A percentile compares a stretch with the other conserved stretches of the same genome.
phyloP scores from a whole-genome alignment of 2,888 invertebrate species.

The Lamproptera curius region DNA sequence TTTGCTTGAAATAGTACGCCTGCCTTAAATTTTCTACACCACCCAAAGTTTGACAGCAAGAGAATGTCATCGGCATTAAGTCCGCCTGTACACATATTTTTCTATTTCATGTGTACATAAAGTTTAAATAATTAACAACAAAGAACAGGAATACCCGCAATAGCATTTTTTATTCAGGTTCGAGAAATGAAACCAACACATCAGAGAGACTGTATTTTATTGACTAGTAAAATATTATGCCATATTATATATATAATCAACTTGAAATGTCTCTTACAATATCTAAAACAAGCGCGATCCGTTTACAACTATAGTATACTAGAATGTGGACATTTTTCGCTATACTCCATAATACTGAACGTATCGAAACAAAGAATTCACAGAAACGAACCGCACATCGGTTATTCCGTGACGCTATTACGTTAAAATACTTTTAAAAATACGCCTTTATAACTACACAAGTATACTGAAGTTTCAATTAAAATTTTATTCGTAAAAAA shows the following conservation, averaged over 20 bases:
- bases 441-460: conserved; percentile 41
- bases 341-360: conserved; percentile 27
- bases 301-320: conserved; percentile 59
- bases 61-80: too few relatives aligned
- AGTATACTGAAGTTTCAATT: conserved; percentile 30
- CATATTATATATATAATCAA: conserved; percentile 51
- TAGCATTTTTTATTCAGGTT: too few relatives aligned
- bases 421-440: conserved; percentile 43
- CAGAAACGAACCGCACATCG: conserved; percentile 4
- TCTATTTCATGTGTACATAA: too few relatives aligned
- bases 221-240: conserved; percentile 76
- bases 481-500: conserved; percentile 37
- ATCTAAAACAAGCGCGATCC: conserved; percentile 31
- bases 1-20: too few relatives aligned
- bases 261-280: conserved; percentile 33
- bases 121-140: too few relatives aligned
- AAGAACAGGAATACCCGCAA: too few relatives aligned
- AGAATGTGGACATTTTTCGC: conserved; percentile 58
- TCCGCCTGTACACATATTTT: too few relatives aligned
- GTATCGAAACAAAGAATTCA: conserved; percentile 31
- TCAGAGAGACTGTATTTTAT: conserved; percentile 69
- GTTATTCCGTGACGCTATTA: conserved; percentile 14
- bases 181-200: too few relatives aligned
- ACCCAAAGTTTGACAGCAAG: too few relatives aligned
- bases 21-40: too few relatives aligned